Conservation (phyloP, 2,888 invertebrate species). For the Rhagophthalmus giganteus region DNA sequence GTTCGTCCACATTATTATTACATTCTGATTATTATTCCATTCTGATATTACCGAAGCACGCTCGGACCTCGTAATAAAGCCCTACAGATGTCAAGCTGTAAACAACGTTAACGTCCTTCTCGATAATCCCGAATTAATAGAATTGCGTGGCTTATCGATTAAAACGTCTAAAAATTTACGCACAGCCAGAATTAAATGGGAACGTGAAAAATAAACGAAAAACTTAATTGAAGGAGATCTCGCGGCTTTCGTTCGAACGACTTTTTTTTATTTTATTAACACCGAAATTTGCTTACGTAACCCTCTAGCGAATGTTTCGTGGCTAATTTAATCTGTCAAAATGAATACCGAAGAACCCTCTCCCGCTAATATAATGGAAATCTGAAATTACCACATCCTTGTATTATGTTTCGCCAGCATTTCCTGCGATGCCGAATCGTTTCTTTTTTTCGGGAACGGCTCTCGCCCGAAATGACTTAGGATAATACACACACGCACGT, state of each 20-base stretch:
- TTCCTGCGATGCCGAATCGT: no score
- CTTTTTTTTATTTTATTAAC: constrained; percentile 34
- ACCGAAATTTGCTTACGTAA: constrained; percentile 30
- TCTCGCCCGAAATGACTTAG: no score
- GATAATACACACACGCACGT: constrained; percentile 5
- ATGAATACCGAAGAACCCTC: constrained; percentile 2
- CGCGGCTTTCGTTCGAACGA: no score
- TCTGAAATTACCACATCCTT: constrained; percentile 7
- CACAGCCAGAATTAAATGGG: no score
- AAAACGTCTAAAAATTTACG: no score
- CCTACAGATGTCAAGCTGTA: no score
- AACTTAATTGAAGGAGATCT: no score
- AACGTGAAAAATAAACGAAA: no score
- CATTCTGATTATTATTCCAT: constrained; percentile 33
- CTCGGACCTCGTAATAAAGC: constrained; percentile 26
- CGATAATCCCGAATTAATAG: no score
- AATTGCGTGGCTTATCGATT: no score
- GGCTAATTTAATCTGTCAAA: constrained; percentile 17
- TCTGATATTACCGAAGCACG: constrained; percentile 31
- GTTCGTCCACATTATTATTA: constrained; percentile 28
- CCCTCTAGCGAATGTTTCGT: constrained; percentile 18
- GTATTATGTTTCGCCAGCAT: background rate
- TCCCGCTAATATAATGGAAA: constrained; percentile 4
- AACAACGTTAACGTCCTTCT: no score
- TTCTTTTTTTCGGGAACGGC: no score